phyloP scores from a whole-genome alignment of 2,888 invertebrate species.

The Aspidiotus destructor region DNA sequence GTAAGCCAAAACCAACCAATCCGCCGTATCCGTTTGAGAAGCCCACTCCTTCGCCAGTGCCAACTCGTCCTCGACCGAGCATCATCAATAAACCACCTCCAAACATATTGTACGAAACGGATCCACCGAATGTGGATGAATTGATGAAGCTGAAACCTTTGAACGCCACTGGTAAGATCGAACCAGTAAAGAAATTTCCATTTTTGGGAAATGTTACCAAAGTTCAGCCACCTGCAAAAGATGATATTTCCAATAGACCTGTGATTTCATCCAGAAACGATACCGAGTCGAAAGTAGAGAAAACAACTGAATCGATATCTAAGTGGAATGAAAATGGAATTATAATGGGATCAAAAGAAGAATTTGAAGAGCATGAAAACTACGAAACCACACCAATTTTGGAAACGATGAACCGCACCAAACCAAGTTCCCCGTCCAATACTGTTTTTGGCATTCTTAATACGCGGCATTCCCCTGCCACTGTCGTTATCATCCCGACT shows the following conservation, averaged over 20 bases:
- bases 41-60: conserved; percentile 21
- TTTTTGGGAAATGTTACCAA: conserved; percentile 17
- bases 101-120: conserved; percentile 27
- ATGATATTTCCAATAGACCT: neutral
- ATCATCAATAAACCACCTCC: conserved; percentile 21
- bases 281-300: neutral
- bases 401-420: conserved; percentile 6
- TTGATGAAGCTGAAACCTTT: conserved; percentile 31
- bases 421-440: conserved; percentile 7
- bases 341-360: conserved; percentile 38
- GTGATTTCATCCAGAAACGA: neutral
- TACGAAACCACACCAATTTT: conserved; percentile 13
- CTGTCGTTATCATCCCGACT: conserved; percentile 36
- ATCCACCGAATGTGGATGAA: conserved; percentile 17
- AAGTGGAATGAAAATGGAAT: conserved; percentile 35
- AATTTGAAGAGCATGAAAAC: conserved; percentile 34
- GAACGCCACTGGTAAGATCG: conserved; percentile 32
- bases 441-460: conserved; percentile 30
- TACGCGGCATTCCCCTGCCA: conserved; percentile 33
- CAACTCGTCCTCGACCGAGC: neutral
- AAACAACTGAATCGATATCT: conserved; percentile 28
- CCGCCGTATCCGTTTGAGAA: conserved; percentile 36
- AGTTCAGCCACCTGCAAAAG: conserved; percentile 26
- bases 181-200: conserved; percentile 33
- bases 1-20: conserved; percentile 34